Conservation (phyloP, 2,888 invertebrate species). For the Papilio demoleus region DNA sequence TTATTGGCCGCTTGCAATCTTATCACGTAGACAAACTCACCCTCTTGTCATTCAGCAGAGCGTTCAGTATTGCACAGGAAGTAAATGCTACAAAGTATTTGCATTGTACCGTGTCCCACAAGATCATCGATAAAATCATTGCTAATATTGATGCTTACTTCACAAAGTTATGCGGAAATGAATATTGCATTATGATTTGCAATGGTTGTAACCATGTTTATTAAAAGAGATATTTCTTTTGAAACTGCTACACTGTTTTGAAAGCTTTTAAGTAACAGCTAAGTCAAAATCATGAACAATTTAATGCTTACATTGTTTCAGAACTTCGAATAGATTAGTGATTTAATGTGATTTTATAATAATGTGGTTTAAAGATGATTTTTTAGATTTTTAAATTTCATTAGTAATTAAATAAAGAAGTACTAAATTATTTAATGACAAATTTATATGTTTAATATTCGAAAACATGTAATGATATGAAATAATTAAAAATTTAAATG, state of each 20-base stretch:
- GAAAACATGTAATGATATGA: neutral
- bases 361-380: too few species aligned
- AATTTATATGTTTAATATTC: slow-evolving; percentile 1
- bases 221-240: too few species aligned
- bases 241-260: too few species aligned
- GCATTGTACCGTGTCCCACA: slow-evolving; percentile 10
- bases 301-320: too few species aligned
- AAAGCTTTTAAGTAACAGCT: too few species aligned
- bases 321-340: too few species aligned
- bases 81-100: slow-evolving; percentile 8
- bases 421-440: neutral
- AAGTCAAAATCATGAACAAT: too few species aligned
- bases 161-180: neutral
- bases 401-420: too few species aligned
- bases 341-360: too few species aligned
- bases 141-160: neutral
- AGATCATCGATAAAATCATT: neutral
- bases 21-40: slow-evolving; percentile 33
- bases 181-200: neutral
- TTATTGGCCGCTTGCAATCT: slow-evolving; percentile 26
- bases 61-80: slow-evolving; percentile 22
- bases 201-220: too few species aligned
- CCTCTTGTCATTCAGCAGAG: slow-evolving; percentile 33
- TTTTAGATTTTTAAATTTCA: too few species aligned
- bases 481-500: neutral